Evolutionary conservation across 2,113 vertebrate species (phyloP).

Genomic region (Pterocles burchelli): DNA sequence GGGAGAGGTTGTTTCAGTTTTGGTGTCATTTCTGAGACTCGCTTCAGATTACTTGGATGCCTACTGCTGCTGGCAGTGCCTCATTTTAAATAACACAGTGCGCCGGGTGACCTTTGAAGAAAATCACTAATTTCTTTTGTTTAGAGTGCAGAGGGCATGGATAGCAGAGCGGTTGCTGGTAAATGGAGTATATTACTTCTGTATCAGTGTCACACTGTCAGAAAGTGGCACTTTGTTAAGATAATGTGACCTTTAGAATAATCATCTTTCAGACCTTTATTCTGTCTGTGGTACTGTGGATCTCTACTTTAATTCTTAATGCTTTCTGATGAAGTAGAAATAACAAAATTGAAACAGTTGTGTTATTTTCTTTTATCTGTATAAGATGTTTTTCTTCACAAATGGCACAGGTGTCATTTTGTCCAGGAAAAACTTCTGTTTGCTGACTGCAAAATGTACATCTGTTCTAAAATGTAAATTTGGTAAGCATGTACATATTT

Average conservation of each 20-base stretch:
- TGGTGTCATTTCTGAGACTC: slow-evolving; percentile 27
- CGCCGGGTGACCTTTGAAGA: slow-evolving; percentile 73
- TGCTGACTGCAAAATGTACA: slow-evolving; percentile 1
- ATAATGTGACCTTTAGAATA: slow-evolving; percentile 81
- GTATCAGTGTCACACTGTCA: slow-evolving; percentile 68
- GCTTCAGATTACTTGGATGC: slow-evolving; percentile 35
- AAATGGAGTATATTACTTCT: slow-evolving; percentile 67
- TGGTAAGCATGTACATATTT: slow-evolving; percentile 8
- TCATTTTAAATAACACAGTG: slow-evolving; percentile 64
- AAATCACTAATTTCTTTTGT: slow-evolving; percentile 78
- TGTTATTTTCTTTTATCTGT: slow-evolving; percentile 1
- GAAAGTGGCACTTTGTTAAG: slow-evolving; percentile 78
- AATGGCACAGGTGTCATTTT: slow-evolving; percentile 40
- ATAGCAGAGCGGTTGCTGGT: slow-evolving; percentile 55
- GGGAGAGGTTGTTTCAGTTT: neutral
- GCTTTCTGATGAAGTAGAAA: slow-evolving; percentile 46
- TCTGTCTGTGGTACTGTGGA: slow-evolving; percentile 36
- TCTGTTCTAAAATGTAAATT: slow-evolving; percentile 46
- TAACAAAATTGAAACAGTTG: neutral
- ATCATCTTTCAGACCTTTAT: slow-evolving; percentile 67
- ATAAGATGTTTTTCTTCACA: neutral
- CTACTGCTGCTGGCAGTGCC: slow-evolving; percentile 37
- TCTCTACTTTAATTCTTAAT: slow-evolving; percentile 63
- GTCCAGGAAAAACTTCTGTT: slow-evolving; percentile 23
- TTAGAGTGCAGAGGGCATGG: slow-evolving; percentile 70